Base-by-base conservation (phyloP, 2,888 invertebrate genomes). In the Tipula lateralis region DNA sequence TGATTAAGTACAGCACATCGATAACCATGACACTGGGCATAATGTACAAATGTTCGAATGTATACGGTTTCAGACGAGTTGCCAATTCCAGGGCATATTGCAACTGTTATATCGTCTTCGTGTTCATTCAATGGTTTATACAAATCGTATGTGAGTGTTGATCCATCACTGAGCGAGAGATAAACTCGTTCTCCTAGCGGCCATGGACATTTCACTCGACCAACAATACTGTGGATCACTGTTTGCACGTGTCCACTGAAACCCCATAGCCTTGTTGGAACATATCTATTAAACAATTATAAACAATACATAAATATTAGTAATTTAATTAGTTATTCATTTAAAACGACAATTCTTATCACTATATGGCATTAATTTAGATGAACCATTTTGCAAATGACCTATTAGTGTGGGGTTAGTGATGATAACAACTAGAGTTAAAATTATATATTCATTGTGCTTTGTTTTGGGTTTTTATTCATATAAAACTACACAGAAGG, bases 201-300 rank as follows among this genome's bases (percentile, higher is more conserved):
- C 94, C 96, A 95, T 84, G 97, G 97, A 88, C 97, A 96, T 86
- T 95, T 93, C 29, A 97, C 95, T 85, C 97, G 93, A 29, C 96
- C 96, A 86, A 96, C 94, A 86, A 96, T 92, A 88, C 97, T 97
- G 91, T 98, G 98, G 84, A 97, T 91, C 85, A 97, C 95, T 0
- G 98, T 98, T 90, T 98, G 98, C 24, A 98, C 94, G 90, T 98
- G 98, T 12, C 98, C 98, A 90, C 97, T 97, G 90, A 96, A 97
- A 85, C 98, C 98, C 98, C 98, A 98, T 87, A 98, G 90, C 87
- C 96, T 92, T 84, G 97, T 96, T 84, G 97, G 97, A 87, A 95
- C 92, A 90, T 97, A 97, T 85, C 97, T 97, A 91, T 36, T 12
- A 36, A 50, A 50, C n/a, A 50, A 16, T 50, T 13, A 66, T 66